Evolutionary conservation across 1,140 invertebrate species (phyloP), one percentile per base, ranked within the genome.

Genomic region (Leptinotarsa undecemlineata): DNA sequence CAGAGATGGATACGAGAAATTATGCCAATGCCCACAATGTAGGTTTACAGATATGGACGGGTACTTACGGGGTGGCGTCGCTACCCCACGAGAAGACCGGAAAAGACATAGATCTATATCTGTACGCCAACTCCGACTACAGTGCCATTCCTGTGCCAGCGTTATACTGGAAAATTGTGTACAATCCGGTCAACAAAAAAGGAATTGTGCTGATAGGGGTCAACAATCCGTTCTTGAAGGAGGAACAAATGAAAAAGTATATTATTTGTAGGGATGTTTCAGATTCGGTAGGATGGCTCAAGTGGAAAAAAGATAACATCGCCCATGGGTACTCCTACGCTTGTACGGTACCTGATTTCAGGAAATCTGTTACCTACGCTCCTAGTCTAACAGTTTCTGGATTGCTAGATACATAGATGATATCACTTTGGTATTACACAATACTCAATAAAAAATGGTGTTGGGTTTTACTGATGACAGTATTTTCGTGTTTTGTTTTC

Each of bases 271-370:
- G 83, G 0, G 88, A 91, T 82, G 82, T 88, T 3, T 88, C 87
- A 57, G 80, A 84, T 20, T 85, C 85, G 75, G 87, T 90, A 73
- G 76, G 77, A 8, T 90, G 89, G 82, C 19, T 81, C 80, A 5
- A 80, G 85, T 15, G 85, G 89, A 77, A 86, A 90, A 47, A 73
- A 20, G 11, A 42, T n/a, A 69, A 74, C 71, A 61, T 57, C 21
- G 85, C 82, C 23, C 78, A 86, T 2, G 92, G 92, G 0, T 90
- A 89, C 81, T 89, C 88, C 8, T 92, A 92, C 80, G 91, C 90
- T 71, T 93, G 92, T 80, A 86, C 86, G 14, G 85, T 92, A 13
- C 81, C 86, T 61, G 89, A 91, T 51, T 89, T 92, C 81, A 85
- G 88, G 61, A 87, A 83, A 74, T 82, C 82, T 3, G 86, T 92